A percentile compares a stretch with the other conserved stretches of the same genome.
phyloP scores from a whole-genome alignment of 2,797 vertebrate genomes.

The Chloroceryle amazona region DNA sequence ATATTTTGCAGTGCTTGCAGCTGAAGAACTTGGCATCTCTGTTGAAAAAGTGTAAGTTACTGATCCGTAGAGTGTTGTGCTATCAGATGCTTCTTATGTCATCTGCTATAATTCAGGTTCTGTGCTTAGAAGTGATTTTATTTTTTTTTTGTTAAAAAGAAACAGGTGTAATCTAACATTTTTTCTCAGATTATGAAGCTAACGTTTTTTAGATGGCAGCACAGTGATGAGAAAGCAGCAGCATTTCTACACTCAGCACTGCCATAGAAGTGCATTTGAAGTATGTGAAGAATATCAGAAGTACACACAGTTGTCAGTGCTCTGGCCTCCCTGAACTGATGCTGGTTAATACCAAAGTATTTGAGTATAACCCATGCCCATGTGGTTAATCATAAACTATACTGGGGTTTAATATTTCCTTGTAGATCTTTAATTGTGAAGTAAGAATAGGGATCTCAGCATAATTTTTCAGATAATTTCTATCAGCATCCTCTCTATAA shows the following conservation, averaged over 20 bases:
- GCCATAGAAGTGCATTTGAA: background rate
- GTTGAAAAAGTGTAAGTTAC: slow-evolving; percentile 89
- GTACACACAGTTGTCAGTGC: background rate
- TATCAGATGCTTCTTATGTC: background rate
- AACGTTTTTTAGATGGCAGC: background rate
- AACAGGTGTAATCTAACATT: background rate
- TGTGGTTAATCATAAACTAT: background rate
- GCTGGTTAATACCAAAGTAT: background rate
- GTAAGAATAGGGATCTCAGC: background rate
- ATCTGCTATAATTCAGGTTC: background rate
- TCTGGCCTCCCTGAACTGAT: background rate
- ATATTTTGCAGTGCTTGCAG: slow-evolving; percentile 91
- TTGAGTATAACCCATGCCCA: background rate
- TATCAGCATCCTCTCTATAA: background rate
- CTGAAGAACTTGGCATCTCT: slow-evolving; percentile 90
- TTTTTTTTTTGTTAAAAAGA: background rate
- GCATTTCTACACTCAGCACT: background rate
- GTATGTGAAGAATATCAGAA: background rate
- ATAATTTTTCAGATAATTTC: background rate
- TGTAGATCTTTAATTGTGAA: background rate
- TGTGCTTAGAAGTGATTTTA: background rate
- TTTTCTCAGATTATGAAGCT: background rate
- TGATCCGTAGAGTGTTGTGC: background rate
- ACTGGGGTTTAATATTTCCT: background rate
- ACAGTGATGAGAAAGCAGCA: background rate